A percentile compares a stretch with the other conserved stretches of the same genome.
Conservation (phyloP, 2,888 invertebrate species). For the Acleris emargana region DNA sequence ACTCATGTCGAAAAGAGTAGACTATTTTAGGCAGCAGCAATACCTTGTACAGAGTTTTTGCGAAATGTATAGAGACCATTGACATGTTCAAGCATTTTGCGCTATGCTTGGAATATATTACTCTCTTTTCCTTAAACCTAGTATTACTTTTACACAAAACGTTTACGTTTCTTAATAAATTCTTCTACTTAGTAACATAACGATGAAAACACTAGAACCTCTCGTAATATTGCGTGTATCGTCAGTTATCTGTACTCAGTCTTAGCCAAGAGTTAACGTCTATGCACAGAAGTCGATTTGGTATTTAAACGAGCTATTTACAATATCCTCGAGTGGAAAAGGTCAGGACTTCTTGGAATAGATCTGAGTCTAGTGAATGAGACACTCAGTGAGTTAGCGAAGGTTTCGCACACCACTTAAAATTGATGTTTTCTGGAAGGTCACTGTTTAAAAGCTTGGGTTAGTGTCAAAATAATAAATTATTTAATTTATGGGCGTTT, state of each 20-base stretch:
- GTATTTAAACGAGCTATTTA: slow-evolving; percentile 25
- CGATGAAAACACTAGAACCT: background rate
- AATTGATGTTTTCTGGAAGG: slow-evolving; percentile 18
- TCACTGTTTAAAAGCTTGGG: slow-evolving; percentile 5
- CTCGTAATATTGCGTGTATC: background rate
- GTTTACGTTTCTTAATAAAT: background rate
- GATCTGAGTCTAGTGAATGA: slow-evolving; percentile 23
- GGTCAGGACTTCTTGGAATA: slow-evolving; percentile 34
- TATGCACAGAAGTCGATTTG: slow-evolving; percentile 14
- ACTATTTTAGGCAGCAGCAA: slow-evolving; percentile 4
- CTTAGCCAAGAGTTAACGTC: slow-evolving; percentile 25
- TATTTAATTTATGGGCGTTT: slow-evolving; percentile 23
- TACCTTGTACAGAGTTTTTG: no score
- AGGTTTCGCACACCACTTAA: slow-evolving; percentile 1
- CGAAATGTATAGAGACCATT: no score
- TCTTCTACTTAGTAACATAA: background rate
- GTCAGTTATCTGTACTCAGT: background rate
- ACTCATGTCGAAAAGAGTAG: slow-evolving; percentile 16
- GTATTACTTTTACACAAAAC: background rate
- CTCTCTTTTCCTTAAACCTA: no score
- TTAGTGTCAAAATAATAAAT: slow-evolving; percentile 32
- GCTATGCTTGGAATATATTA: no score
- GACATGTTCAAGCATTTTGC: no score
- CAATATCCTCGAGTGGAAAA: slow-evolving; percentile 23
- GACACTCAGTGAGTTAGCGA: slow-evolving; percentile 11